Percentiles rank a stretch among this genome's conserved stretches.
phyloP scores from a whole-genome alignment of 2,888 invertebrate species.

The Callyntrura guangdongensis region DNA sequence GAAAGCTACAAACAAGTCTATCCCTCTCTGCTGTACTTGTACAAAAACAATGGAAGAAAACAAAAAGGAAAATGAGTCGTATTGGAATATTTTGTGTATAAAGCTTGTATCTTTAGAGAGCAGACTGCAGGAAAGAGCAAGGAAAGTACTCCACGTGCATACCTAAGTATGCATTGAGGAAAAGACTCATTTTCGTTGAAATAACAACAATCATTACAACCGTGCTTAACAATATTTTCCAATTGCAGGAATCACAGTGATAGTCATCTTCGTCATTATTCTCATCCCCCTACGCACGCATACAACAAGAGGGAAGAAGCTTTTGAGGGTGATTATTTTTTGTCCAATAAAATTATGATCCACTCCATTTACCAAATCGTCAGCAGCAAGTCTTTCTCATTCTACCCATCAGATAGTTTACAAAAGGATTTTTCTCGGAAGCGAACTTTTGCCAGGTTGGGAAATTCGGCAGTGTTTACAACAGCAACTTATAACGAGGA shows the following conservation, averaged over 20 bases:
- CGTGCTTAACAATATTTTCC: background rate
- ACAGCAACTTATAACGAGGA: background rate
- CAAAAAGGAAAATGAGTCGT: background rate
- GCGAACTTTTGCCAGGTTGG: background rate
- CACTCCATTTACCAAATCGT: slow-evolving; percentile 70
- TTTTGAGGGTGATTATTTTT: slow-evolving; percentile 73
- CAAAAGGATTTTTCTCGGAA: background rate
- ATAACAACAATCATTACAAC: background rate
- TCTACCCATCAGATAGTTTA: slow-evolving; percentile 50
- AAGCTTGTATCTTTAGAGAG: no score
- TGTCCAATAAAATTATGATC: slow-evolving; percentile 74
- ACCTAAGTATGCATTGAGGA: background rate
- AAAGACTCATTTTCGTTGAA: background rate
- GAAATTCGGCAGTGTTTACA: slow-evolving; percentile 2
- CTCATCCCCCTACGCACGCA: background rate
- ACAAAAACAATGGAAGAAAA: background rate
- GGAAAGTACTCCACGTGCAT: no score
- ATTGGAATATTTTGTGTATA: background rate
- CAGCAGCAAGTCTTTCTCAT: slow-evolving; percentile 14
- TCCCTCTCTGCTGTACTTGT: background rate
- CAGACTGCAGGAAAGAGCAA: no score
- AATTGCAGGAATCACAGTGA: background rate
- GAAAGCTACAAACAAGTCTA: background rate
- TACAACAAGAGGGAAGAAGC: slow-evolving; percentile 20
- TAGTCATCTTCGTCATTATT: background rate